These are phyloP conservation scores for Amaurobius ferox DNA, from an alignment of 2,888 invertebrate genomes.

Conservation along the genomic window DNA sequence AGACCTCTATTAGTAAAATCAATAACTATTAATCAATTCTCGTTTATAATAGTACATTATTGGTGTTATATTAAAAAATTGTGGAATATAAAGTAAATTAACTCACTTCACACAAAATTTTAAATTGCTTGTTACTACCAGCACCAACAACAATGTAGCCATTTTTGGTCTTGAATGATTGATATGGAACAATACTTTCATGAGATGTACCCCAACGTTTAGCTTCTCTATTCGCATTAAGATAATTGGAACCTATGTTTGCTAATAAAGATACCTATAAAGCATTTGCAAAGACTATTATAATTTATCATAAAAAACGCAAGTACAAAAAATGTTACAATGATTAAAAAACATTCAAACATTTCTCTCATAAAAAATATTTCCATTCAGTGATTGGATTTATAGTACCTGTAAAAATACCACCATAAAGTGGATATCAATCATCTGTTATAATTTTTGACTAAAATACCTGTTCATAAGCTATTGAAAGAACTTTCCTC, in stretches of 20 bases:
- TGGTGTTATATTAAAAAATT: too few relatives aligned
- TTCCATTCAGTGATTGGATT: too few relatives aligned
- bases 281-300: too few relatives aligned
- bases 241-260: conserved; percentile 91
- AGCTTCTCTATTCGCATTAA: conserved; percentile 89
- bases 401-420: too few relatives aligned
- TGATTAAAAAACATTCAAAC: too few relatives aligned
- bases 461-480: too few relatives aligned
- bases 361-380: too few relatives aligned
- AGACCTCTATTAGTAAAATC: background rate
- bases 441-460: too few relatives aligned
- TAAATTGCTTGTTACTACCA: conserved; percentile 90
- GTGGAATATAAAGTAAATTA: background rate
- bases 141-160: conserved; percentile 91
- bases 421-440: too few relatives aligned
- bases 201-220: conserved; percentile 94
- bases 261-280: conserved; percentile 86
- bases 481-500: too few relatives aligned
- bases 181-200: conserved; percentile 95
- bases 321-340: too few relatives aligned
- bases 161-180: conserved; percentile 89
- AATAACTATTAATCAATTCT: background rate
- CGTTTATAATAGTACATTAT: background rate
- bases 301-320: too few relatives aligned
- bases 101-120: conserved; percentile 82